These are phyloP conservation scores for Sapayoa aenigma DNA, from an alignment of 2,113 vertebrate species.

Conservation along the genomic window DNA sequence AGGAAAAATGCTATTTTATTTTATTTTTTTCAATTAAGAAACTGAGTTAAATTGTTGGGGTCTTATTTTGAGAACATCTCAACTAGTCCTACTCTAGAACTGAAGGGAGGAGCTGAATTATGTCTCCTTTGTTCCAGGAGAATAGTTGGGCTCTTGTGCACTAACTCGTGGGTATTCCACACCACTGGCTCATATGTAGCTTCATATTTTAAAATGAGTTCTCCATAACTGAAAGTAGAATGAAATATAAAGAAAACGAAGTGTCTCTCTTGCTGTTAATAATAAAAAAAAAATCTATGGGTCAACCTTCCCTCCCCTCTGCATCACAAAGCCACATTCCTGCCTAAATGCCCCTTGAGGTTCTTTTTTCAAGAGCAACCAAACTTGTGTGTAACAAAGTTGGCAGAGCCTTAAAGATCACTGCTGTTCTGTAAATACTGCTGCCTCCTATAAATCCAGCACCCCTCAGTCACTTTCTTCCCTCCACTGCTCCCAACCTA, in stretches of 20 bases:
- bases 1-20: not conserved
- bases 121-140: not conserved
- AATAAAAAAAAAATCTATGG: not conserved
- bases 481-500: not conserved
- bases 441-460: not conserved
- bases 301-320: not conserved
- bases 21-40: not conserved
- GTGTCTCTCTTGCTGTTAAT: not conserved
- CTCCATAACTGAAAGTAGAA: not conserved
- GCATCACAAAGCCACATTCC: slow-evolving; percentile 15
- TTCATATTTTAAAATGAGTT: not conserved
- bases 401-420: not conserved
- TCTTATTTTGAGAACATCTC: not conserved
- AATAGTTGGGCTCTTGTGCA: not conserved
- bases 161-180: not conserved
- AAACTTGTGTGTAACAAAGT: not conserved
- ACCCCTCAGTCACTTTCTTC: not conserved
- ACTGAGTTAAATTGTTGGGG: not conserved
- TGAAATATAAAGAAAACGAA: not conserved
- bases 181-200: not conserved
- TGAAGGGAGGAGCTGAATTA: not conserved
- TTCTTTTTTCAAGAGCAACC: not conserved
- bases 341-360: slow-evolving; percentile 1
- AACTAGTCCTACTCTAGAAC: not conserved
- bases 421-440: rapidly evolving